A percentile compares a stretch with the other conserved stretches of the same genome.
Evolutionary conservation across 2,888 invertebrate genomes (phyloP).

Genomic region (Campoplex nolae): DNA sequence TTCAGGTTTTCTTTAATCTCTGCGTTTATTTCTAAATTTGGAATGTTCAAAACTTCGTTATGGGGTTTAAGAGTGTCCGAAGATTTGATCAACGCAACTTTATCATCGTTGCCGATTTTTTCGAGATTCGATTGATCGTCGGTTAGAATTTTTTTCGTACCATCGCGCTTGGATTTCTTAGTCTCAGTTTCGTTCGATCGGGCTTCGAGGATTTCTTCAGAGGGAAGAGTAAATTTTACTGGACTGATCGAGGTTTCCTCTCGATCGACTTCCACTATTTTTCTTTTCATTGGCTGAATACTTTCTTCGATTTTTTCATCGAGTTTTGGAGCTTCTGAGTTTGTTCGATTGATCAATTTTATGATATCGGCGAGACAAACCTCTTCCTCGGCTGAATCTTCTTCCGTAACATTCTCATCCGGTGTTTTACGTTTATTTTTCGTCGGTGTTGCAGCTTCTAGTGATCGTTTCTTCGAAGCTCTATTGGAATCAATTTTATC

Average conservation of each 20-base stretch:
- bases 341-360: slow-evolving; percentile 76
- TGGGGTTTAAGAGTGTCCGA: neutral
- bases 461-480: slow-evolving; percentile 77
- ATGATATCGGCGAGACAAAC: slow-evolving; percentile 78
- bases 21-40: neutral
- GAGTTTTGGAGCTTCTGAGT: slow-evolving; percentile 53
- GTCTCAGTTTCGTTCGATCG: slow-evolving; percentile 46
- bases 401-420: slow-evolving; percentile 69
- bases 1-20: neutral
- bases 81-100: neutral
- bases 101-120: slow-evolving; percentile 2
- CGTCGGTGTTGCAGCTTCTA: slow-evolving; percentile 75
- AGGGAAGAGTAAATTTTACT: neutral
- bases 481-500: slow-evolving; percentile 49
- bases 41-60: neutral
- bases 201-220: slow-evolving; percentile 12
- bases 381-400: slow-evolving; percentile 71
- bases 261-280: slow-evolving; percentile 70
- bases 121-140: slow-evolving; percentile 9
- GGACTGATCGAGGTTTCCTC: slow-evolving; percentile 33
- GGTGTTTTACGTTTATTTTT: slow-evolving; percentile 77
- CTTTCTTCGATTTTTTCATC: slow-evolving; percentile 53
- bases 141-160: slow-evolving; percentile 36
- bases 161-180: slow-evolving; percentile 63
- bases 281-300: slow-evolving; percentile 72